Evolutionary conservation across 1,140 invertebrate species (phyloP), one percentile per base, ranked within the genome.

Genomic region (Drosophila nebulosa): DNA sequence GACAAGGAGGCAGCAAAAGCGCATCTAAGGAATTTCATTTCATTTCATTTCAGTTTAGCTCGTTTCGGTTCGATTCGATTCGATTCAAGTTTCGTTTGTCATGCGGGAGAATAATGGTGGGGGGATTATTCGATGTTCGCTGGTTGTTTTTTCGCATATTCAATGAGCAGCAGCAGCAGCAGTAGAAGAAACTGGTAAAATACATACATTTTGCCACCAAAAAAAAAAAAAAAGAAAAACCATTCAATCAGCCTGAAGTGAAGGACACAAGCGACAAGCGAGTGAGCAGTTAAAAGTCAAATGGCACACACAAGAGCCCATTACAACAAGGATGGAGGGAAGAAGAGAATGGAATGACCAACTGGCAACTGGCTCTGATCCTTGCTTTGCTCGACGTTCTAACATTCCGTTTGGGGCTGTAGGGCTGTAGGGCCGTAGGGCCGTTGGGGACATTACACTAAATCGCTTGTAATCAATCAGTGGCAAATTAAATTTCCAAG

Each of bases 381-480:
- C 42, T 39, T 32, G 30, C 30, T 24, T 24, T 12, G 10, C 30
- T 46, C 39, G 39, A 30, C 27, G 27, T 30, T 30, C 27, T 21
- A 21, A 9, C 18, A 51, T 36, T 61, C 52, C 63, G 32, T 16
- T 57, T 30, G 7, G 6, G 27, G 39, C n/a, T n/a, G n/a, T n/a
- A n/a, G n/a, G n/a, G n/a, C n/a, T n/a, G n/a, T n/a, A n/a, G n/a
- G n/a, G n/a, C n/a, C n/a, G n/a, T n/a, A n/a, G 30, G 76, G 27
- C 71, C 65, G 42, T 70, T 63, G 80, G 81, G 69, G 66, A 89
- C 69, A 77, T 89, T 86, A 79, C 64, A 65, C 68, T 64, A 81
- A 89, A 89, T 89, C 75, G 86, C 61, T 78, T 63, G 86, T 64
- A 81, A 89, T 89, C 86, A 89, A 90, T 89, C 86, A 89, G 65